Conservation (phyloP, 2,113 vertebrate species). For the Gymnorhina tibicen region DNA sequence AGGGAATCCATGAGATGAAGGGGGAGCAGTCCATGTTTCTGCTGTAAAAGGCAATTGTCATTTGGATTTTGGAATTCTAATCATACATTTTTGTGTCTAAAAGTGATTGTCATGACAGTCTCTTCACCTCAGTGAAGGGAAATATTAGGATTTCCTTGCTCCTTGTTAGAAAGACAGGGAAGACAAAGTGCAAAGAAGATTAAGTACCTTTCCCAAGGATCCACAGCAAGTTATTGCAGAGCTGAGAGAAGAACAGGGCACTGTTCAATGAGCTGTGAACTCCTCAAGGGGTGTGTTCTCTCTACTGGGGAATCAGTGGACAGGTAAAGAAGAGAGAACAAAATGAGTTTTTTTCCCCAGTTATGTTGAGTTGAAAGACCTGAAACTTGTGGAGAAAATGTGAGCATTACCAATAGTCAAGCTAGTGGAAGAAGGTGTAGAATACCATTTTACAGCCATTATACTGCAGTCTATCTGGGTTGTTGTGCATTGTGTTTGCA, state of each 20-base stretch:
- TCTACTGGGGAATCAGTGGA: neutral
- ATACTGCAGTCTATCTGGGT: neutral
- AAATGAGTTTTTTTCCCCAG: neutral
- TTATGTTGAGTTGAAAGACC: neutral
- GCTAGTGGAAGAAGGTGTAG: neutral
- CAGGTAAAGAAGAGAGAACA: neutral
- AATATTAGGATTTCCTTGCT: neutral
- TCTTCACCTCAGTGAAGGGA: neutral
- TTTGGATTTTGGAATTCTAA: neutral
- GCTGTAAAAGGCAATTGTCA: neutral
- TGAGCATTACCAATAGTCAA: neutral
- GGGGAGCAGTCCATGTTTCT: neutral
- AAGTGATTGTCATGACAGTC: neutral
- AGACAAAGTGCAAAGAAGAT: neutral
- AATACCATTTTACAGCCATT: neutral
- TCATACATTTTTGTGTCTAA: neutral
- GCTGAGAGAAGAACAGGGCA: neutral
- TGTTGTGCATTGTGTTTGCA: neutral
- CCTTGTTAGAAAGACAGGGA: neutral
- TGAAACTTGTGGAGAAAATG: neutral
- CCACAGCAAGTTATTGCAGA: neutral
- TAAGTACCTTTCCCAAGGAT: neutral
- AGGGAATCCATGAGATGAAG: neutral
- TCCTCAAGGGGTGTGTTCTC: neutral
- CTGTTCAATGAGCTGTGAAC: neutral